phyloP scores from a whole-genome alignment of 2,797 vertebrate species.

The Alcedo quadribrachys region DNA sequence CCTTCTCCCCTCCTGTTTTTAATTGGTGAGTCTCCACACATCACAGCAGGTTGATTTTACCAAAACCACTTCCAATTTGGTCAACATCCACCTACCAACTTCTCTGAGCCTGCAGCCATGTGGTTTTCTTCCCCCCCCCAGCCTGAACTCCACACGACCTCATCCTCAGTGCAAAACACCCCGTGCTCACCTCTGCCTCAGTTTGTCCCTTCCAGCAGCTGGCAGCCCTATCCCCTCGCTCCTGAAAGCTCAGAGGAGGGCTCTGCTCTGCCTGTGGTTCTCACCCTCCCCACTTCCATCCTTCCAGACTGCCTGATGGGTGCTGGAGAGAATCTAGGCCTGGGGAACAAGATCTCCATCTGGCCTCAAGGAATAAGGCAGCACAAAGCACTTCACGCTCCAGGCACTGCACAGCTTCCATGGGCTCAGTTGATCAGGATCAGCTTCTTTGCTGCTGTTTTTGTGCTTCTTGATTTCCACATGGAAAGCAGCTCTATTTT shows the following conservation, averaged over 20 bases:
- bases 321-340: neutral
- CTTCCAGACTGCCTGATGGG: neutral
- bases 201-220: neutral
- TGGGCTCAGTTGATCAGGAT: slow-evolving; percentile 26
- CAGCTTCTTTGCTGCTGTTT: slow-evolving; percentile 39
- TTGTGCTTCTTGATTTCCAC: slow-evolving; percentile 70
- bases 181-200: neutral
- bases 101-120: neutral
- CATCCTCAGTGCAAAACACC: neutral
- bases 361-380: neutral
- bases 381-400: neutral
- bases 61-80: neutral
- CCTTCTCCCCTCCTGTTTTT: neutral
- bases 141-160: neutral
- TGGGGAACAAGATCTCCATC: neutral
- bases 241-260: neutral
- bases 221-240: neutral
- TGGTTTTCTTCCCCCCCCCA: neutral
- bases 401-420: fast-evolving
- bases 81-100: neutral
- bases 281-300: neutral
- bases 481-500: slow-evolving; percentile 70
- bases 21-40: fast-evolving
- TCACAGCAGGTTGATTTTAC: neutral
- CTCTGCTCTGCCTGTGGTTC: neutral